Percentiles rank a stretch among this genome's conserved stretches.
Conservation (phyloP, 2,797 vertebrate genomes). For the Gorsachius magnificus region DNA sequence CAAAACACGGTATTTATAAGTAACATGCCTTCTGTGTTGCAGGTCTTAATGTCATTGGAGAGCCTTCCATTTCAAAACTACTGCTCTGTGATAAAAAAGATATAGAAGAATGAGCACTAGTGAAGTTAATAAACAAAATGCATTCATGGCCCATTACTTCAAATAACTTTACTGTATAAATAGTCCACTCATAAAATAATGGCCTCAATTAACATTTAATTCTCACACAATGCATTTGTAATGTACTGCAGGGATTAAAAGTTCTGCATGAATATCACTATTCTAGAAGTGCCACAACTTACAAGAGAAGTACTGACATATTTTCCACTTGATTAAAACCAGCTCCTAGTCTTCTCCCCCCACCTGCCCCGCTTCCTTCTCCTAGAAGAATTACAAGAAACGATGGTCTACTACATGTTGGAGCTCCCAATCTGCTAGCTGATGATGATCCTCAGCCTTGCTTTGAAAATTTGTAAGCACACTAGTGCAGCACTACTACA, state of each 20-base stretch:
- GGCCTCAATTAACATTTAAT: constrained; percentile 60
- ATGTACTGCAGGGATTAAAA: constrained; percentile 33
- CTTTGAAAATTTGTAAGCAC: neutral
- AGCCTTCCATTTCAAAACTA: neutral
- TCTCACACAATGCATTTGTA: constrained; percentile 36
- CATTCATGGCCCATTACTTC: constrained; percentile 59
- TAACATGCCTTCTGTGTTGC: neutral
- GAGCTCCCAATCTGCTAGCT: neutral
- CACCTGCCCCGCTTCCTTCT: neutral
- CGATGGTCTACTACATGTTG: fast-evolving
- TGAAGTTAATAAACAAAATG: constrained; percentile 64
- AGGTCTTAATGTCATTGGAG: neutral
- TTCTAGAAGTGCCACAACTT: neutral
- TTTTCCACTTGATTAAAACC: constrained; percentile 28
- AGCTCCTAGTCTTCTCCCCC: neutral
- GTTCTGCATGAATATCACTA: constrained; percentile 8
- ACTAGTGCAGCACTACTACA: neutral
- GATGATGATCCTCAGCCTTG: neutral
- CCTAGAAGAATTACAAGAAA: neutral
- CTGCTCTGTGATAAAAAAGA: constrained; percentile 10
- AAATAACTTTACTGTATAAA: constrained; percentile 62
- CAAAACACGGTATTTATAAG: neutral
- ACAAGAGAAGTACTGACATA: neutral
- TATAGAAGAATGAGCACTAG: constrained; percentile 26
- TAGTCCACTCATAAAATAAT: constrained; percentile 55